phyloP scores from a whole-genome alignment of 35 echinoderm and acorn worm species.

The Lytechinus variegatus region DNA sequence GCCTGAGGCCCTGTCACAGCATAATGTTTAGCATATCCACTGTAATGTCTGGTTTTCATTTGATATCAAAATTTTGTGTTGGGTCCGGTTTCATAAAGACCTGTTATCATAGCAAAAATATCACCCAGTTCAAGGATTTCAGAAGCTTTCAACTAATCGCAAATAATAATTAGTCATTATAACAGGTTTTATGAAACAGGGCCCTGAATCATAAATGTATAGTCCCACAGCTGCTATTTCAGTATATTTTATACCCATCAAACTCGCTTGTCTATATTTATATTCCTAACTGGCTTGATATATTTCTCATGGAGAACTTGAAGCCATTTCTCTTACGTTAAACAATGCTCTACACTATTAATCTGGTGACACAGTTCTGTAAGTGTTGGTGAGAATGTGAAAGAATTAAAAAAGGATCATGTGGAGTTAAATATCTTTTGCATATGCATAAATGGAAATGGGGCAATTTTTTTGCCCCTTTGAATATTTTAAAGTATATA shows the following conservation, averaged over 20 bases:
- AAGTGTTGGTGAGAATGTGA: neutral
- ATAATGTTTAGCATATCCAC: too few relatives aligned
- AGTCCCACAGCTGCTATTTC: neutral
- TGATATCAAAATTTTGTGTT: too few relatives aligned
- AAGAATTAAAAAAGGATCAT: neutral
- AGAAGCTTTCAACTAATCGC: too few relatives aligned
- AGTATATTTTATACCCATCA: neutral
- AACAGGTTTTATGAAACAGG: too few relatives aligned
- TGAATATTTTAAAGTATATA: slow-evolving; percentile 3
- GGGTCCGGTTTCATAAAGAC: too few relatives aligned
- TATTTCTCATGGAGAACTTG: neutral
- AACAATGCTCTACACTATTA: neutral
- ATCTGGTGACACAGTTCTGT: neutral
- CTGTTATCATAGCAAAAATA: too few relatives aligned
- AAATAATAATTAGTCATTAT: too few relatives aligned
- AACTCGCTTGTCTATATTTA: neutral
- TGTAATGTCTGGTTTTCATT: too few relatives aligned
- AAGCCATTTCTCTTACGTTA: neutral
- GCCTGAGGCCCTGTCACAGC: too few relatives aligned
- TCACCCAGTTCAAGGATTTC: too few relatives aligned
- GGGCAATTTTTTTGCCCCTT: neutral
- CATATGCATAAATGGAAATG: neutral
- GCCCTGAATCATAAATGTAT: neutral
- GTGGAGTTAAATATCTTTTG: neutral
- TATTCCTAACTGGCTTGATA: neutral